Conservation (phyloP, 2,797 vertebrate species). For the Anguilla anguilla region DNA sequence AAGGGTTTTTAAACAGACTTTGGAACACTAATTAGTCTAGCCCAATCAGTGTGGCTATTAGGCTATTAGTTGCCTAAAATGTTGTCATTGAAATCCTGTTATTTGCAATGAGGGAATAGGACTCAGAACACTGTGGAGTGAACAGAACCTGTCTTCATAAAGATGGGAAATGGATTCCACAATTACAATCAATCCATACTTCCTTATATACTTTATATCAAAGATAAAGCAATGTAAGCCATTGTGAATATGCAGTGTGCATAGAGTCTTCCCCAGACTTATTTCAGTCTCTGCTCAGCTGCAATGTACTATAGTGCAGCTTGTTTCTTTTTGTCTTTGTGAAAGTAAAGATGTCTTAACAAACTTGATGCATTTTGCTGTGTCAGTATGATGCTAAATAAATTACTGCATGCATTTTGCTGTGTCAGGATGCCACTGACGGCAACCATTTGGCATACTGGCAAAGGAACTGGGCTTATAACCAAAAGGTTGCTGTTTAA, state of each 20-base stretch:
- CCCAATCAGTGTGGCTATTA: too few species aligned
- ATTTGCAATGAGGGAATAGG: too few species aligned
- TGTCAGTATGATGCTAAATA: not conserved
- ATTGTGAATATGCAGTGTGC: not conserved
- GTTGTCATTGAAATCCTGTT: too few species aligned
- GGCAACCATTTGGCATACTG: not conserved
- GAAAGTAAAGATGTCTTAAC: not conserved
- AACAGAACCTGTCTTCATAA: too few species aligned
- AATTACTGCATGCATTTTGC: not conserved
- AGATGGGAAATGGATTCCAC: not conserved
- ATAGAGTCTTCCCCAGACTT: not conserved
- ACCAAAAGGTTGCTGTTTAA: slow-evolving; percentile 6
- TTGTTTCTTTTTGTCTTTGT: not conserved
- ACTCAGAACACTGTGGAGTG: too few species aligned
- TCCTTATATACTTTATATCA: not conserved
- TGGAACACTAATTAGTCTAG: too few species aligned
- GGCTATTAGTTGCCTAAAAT: too few species aligned
- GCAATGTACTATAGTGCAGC: not conserved
- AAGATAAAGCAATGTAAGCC: not conserved
- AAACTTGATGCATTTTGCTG: not conserved
- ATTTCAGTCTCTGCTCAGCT: not conserved
- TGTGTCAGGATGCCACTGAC: slow-evolving; percentile 1
- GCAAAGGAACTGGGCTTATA: not conserved
- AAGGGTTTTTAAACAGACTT: too few species aligned
- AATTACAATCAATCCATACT: not conserved